phyloP scores from a whole-genome alignment of 2,888 invertebrate species.

The Hermaeophaga mercurialis region DNA sequence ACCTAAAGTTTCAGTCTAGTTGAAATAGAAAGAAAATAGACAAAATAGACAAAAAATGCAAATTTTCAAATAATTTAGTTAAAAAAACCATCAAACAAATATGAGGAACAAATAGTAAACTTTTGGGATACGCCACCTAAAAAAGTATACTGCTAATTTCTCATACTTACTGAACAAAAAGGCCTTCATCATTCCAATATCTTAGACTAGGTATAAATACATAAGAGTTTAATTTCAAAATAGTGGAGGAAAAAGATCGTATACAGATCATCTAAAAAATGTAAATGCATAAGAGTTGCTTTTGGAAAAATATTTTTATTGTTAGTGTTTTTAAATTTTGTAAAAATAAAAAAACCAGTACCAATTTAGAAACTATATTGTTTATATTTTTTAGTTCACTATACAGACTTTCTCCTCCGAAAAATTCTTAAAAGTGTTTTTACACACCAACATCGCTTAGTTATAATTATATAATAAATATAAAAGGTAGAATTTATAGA shows the following conservation, averaged over 20 bases:
- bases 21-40: slow-evolving; percentile 1
- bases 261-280: not conserved
- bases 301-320: too few species aligned
- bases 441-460: not conserved
- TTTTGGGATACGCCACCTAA: too few species aligned
- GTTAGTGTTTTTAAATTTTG: too few species aligned
- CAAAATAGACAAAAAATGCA: slow-evolving; percentile 17
- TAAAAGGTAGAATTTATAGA: slow-evolving; percentile 28
- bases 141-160: too few species aligned
- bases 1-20: slow-evolving; percentile 37
- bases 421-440: not conserved
- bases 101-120: too few species aligned
- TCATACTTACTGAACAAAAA: not conserved
- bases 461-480: slow-evolving; percentile 23
- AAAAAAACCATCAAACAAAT: too few species aligned
- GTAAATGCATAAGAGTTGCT: too few species aligned
- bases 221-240: slow-evolving; percentile 22
- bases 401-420: not conserved
- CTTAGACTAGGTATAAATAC: slow-evolving; percentile 26
- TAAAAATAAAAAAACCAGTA: too few species aligned
- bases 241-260: slow-evolving; percentile 6
- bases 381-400: too few species aligned
- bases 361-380: too few species aligned
- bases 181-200: slow-evolving; percentile 13
- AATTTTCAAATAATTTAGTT: slow-evolving; percentile 15